Base-by-base conservation (phyloP, 2,888 invertebrate genomes). In the Leistus spinibarbis region DNA sequence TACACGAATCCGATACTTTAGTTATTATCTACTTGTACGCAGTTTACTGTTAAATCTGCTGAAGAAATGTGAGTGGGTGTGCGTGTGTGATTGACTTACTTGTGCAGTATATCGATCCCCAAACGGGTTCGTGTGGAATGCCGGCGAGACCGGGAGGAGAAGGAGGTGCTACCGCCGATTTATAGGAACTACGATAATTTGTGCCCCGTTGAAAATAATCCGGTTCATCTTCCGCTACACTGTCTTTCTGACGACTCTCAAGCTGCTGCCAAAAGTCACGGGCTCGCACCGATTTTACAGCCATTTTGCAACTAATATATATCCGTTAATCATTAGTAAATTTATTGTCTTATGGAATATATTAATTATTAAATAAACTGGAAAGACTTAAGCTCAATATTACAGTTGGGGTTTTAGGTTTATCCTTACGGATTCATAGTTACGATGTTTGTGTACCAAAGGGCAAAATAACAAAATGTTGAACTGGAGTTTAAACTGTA, bases 71-170 rank as follows among this genome's bases (percentile, higher is more conserved):
- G 40, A 5, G 40, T 40, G 40, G 40, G 40, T 40, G 40, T 40
- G 40, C 13, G 40, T 40, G 40, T 40, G 40, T 40, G 40, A 5
- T 3, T 53, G 3, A 75, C 75, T 75, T 75, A 75, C 75, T 75
- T 68, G 75, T 75, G 40, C 75, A 75, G 24, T 75, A 75, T 54
- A 75, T 69, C 10, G 75, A 75, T 63, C 69, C 63, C 69, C 68
- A 68, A 20, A 69, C 69, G 10, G 75, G 73, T 19, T 57, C 72
- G 27, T 72, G 72, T 56, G 65, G 65, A 24, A 54, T 60, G 19
- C 60, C 60, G 3, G n/a, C 24, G 20, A 7, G 19, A 23, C n/a
- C 64, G 20, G 64, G 13, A 64, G 24, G n/a, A 22, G 64, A 27
- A 24, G 23, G 24, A 10, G 16, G 23, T 64, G 23, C 23, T 17